These are phyloP conservation scores for Sciaenops ocellatus DNA, from an alignment of 2,797 vertebrate genomes.

Conservation along the genomic window DNA sequence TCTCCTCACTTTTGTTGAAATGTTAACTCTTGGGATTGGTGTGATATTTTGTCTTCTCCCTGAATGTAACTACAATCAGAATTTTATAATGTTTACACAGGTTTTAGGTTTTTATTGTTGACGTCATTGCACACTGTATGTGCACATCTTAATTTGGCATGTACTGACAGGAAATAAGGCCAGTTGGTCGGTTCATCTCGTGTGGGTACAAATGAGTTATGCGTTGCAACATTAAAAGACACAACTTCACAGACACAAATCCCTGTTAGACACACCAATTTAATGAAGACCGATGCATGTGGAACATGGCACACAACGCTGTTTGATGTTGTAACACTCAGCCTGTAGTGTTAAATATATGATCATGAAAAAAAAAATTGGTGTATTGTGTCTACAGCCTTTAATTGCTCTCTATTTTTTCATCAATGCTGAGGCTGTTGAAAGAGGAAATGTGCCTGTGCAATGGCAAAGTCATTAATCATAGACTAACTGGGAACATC, in stretches of 20 bases:
- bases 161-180: neutral
- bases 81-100: neutral
- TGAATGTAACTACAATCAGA: neutral
- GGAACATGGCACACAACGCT: neutral
- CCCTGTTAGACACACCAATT: neutral
- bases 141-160: neutral
- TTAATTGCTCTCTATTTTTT: constrained; percentile 52
- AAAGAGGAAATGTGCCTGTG: constrained; percentile 51
- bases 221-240: neutral
- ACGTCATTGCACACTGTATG: neutral
- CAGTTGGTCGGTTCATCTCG: neutral
- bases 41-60: neutral
- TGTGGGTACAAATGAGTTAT: constrained; percentile 6
- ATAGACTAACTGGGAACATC: constrained; percentile 55
- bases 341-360: neutral
- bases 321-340: constrained; percentile 1
- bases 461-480: constrained; percentile 71
- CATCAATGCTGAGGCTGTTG: constrained; percentile 40
- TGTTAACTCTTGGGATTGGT: constrained; percentile 4
- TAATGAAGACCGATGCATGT: neutral
- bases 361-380: constrained; percentile 5
- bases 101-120: neutral
- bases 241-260: neutral
- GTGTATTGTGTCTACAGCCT: constrained; percentile 33
- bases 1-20: constrained; percentile 49